A percentile compares a stretch with the other conserved stretches of the same genome.
These are phyloP conservation scores for Lycaon pictus DNA, from an alignment of 2,113 vertebrate genomes.

Conservation along the genomic window DNA sequence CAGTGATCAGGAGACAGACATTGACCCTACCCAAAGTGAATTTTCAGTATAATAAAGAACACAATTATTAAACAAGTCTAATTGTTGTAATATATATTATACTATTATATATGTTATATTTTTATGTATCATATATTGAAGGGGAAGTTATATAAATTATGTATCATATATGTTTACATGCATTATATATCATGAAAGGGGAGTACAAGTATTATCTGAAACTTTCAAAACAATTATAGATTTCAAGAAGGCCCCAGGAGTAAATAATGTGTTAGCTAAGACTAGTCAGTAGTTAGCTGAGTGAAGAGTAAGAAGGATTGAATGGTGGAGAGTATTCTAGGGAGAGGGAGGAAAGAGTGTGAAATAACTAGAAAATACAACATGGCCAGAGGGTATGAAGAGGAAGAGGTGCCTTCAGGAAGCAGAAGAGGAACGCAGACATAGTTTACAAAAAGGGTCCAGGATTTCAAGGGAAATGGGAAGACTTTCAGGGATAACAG, in stretches of 20 bases:
- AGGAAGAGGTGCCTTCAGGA: background rate
- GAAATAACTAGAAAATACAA: background rate
- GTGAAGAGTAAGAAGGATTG: background rate
- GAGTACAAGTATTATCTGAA: background rate
- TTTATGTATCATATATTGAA: background rate
- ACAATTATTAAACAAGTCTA: background rate
- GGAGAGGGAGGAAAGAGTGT: background rate
- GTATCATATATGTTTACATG: background rate
- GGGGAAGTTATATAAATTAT: background rate
- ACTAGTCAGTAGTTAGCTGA: background rate
- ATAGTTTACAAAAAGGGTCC: background rate
- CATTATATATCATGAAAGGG: background rate
- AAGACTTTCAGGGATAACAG: background rate
- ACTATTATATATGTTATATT: background rate
- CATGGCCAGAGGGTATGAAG: background rate
- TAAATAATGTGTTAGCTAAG: background rate
- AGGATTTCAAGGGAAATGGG: background rate
- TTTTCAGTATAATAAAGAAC: background rate
- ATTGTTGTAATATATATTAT: background rate
- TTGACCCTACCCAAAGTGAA: background rate
- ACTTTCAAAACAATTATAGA: background rate
- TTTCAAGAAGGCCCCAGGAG: background rate
- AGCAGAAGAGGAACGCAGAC: background rate
- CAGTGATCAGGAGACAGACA: background rate
- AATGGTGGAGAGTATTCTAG: background rate